Evolutionary conservation across 37 sponge, comb jelly and placozoan genomes (phyloP), one percentile per base, ranked within the genome.

Genomic region (Cliona cf. orientalis): DNA sequence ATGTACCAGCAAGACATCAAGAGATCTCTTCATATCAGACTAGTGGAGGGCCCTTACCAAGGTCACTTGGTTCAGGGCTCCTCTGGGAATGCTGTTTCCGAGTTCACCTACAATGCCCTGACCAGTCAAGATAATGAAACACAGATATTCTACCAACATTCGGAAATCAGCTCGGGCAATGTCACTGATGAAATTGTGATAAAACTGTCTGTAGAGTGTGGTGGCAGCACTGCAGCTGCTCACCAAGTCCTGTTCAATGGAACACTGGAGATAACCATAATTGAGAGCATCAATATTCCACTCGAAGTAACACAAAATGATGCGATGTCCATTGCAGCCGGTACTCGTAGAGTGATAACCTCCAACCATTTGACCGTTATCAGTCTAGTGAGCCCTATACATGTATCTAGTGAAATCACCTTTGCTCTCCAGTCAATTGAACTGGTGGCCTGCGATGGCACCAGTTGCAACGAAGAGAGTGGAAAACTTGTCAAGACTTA

Each of bases 281-380:
- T 68, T 14, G 23, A 38, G 21, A 12, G 22, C 7, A 17, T 1
- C 9, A 69, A 80, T 39, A 69, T 53, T 32, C 2, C 31, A 5
- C 58, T 42, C 5, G 69, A 14, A 39, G 58, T 80, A 11, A 26
- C 58, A 0, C 42, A 39, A 17, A 49, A 25, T 6, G 5, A 40
- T 36, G 44, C 36, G 4, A 11, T 87, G 25, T 12, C 17, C 0
- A 35, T 87, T 12, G 88, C 88, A 1, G 81, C 60, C 22, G 88
- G 88, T 5, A 81, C 88, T 17, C 67, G 88, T 19, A 21, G 67
- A 5, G 58, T 55, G 0, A 55, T 87, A 32, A 57, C 81, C 0
- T 61, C 81, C 2, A 21, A 75, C 28, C 42, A 76, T 12, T 44
- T 87, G 36, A 67, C 49, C 23, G 88, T 87, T 60, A 60, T 14